Evolutionary conservation across 2,888 invertebrate species (phyloP).

Genomic region (Drosophila putrida): DNA sequence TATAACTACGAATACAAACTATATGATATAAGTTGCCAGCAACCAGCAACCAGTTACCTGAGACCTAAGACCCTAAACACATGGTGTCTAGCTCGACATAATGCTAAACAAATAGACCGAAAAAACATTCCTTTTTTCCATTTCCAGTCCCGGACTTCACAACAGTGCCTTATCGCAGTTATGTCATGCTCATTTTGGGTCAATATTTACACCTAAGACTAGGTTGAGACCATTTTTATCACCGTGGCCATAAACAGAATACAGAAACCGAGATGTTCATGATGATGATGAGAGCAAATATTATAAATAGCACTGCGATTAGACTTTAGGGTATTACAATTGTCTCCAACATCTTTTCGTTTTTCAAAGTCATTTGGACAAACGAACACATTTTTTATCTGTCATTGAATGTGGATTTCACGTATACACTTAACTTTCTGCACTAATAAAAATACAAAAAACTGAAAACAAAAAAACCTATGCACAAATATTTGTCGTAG

Average conservation of each 20-base stretch:
- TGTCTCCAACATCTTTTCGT: conserved; percentile 26
- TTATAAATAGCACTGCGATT: conserved; percentile 52
- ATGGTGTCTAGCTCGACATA: no score
- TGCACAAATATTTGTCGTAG: conserved; percentile 51
- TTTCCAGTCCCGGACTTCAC: background rate
- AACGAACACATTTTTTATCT: conserved; percentile 14
- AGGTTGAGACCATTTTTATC: conserved; percentile 37
- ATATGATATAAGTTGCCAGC: background rate
- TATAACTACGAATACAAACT: conserved; percentile 2
- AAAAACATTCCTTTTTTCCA: conserved; percentile 3
- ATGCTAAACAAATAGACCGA: conserved; percentile 9
- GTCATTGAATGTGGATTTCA: conserved; percentile 21
- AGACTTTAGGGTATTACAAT: conserved; percentile 32
- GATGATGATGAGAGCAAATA: conserved; percentile 52
- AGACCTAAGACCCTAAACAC: background rate
- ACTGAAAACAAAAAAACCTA: conserved; percentile 23
- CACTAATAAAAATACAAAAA: conserved; percentile 27
- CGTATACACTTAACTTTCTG: conserved; percentile 29
- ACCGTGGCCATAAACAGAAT: conserved; percentile 4
- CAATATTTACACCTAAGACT: conserved; percentile 54
- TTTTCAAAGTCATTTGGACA: conserved; percentile 43
- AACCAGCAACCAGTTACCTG: conserved; percentile 12
- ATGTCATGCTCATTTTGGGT: conserved; percentile 18
- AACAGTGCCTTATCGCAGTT: conserved; percentile 47
- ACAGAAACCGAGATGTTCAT: background rate